Conservation (phyloP, 2,888 invertebrate species). For the Himalopsyche kuldschensis region DNA sequence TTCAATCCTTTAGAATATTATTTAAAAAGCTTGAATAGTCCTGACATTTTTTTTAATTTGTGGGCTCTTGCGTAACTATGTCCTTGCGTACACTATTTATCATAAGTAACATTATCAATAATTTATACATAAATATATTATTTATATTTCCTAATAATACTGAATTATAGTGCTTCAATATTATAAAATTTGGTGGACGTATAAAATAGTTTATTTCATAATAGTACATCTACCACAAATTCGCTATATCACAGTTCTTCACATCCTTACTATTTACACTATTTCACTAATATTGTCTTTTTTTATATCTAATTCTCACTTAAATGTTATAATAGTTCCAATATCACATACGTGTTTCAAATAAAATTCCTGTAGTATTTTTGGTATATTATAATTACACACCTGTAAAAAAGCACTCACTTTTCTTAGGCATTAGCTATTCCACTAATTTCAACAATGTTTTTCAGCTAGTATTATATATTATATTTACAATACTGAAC, state of each 20-base stretch:
- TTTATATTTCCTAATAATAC: conserved; percentile 12
- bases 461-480: no score
- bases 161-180: conserved; percentile 4
- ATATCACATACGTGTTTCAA: background rate
- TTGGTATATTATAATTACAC: background rate
- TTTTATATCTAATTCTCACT: background rate
- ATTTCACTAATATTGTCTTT: background rate
- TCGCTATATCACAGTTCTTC: conserved; percentile 11
- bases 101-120: background rate
- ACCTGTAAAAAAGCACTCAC: background rate
- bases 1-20: no score
- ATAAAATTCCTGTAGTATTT: background rate
- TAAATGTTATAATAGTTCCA: background rate
- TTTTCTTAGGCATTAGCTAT: background rate
- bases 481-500: no score
- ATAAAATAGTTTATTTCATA: background rate
- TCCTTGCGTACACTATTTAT: no score
- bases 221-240: background rate
- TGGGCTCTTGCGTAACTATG: no score
- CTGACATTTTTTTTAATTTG: no score
- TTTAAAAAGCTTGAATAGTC: no score
- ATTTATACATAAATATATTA: background rate
- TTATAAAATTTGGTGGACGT: background rate
- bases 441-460: background rate
- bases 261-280: background rate